Evolutionary conservation across 2,888 invertebrate genomes (phyloP), one percentile per base, ranked within the genome.

Genomic region (Melipona bicolor): DNA sequence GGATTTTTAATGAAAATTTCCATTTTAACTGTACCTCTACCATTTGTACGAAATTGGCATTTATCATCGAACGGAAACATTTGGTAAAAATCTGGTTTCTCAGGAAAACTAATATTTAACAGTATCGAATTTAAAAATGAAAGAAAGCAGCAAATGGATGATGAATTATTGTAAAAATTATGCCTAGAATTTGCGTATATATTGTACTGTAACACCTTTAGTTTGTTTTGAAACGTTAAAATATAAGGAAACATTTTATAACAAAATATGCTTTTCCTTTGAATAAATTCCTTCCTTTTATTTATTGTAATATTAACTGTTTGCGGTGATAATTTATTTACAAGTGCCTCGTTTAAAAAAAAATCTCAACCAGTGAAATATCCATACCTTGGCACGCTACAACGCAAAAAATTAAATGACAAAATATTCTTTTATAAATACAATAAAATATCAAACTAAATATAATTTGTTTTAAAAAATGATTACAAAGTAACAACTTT

Each of bases 221-320:
- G 90, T 93, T 93, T 93, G 92, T 93, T 93, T 92, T 92, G 87
- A 93, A 92, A 93, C 89, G 91, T 94, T 93, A 94, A 89, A 93
- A 94, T 93, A 94, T 93, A 94, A 94, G 93, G 90, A 93, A 93
- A 93, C 93, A 93, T 94, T 94, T 94, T 94, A 93, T 93, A 94
- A 93, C 92, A 92, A 89, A 88, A 49, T 56, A 36, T 65, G 49
- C 43, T 64, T 82, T 5, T 80, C 64, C 19, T 85, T 82, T 69
- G 67, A 78, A 59, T 79, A 61, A 64, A 32, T 83, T 61, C 71
- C 87, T 81, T 74, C 73, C 84, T 81, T 81, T 54, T 13, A 21
- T 64, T 71, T 27, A 43, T 11, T 59, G 24, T 59, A 68, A 36
- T 61, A 68, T 65, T 32, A 32, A 43, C 43, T 9, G 1, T 43